Percentiles rank a stretch among this genome's conserved stretches.
phyloP scores from a whole-genome alignment of 2,113 vertebrate genomes.

The Apeltes quadracus region DNA sequence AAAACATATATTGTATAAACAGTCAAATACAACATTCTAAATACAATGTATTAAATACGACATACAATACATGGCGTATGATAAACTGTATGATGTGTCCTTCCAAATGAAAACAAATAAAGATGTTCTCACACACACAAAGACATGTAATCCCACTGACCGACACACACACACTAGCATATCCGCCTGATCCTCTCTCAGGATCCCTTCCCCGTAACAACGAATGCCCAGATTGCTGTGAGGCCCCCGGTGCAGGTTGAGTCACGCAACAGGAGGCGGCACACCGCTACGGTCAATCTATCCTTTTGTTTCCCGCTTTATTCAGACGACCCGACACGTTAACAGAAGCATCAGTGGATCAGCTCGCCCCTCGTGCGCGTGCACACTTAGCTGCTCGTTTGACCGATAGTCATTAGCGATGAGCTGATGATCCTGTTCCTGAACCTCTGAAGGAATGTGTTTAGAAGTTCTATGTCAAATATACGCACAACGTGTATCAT shows the following conservation, averaged over 20 bases:
- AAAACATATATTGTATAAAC: not conserved
- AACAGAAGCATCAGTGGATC: slow-evolving; percentile 61
- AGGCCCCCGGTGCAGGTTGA: slow-evolving; percentile 76
- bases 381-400: slow-evolving; percentile 16
- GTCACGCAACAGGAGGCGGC: slow-evolving; percentile 87
- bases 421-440: too few relatives aligned
- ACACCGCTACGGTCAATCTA: slow-evolving; percentile 82
- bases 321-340: slow-evolving; percentile 71
- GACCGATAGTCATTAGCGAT: slow-evolving; percentile 22
- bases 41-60: not conserved
- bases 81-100: too few relatives aligned
- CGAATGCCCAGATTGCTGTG: slow-evolving; percentile 76
- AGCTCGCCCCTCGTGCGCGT: not conserved
- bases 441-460: slow-evolving; percentile 10
- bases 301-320: slow-evolving; percentile 70
- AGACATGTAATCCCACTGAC: slow-evolving; percentile 7
- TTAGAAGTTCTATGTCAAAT: not conserved
- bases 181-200: slow-evolving; percentile 69
- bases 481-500: not conserved
- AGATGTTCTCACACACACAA: slow-evolving; percentile 17
- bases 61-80: too few relatives aligned
- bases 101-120: not conserved
- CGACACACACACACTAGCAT: slow-evolving; percentile 47
- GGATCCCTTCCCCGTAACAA: slow-evolving; percentile 77
- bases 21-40: not conserved